Conservation (phyloP, 2,888 invertebrate genomes). For the Tuberolachnus salignus region DNA sequence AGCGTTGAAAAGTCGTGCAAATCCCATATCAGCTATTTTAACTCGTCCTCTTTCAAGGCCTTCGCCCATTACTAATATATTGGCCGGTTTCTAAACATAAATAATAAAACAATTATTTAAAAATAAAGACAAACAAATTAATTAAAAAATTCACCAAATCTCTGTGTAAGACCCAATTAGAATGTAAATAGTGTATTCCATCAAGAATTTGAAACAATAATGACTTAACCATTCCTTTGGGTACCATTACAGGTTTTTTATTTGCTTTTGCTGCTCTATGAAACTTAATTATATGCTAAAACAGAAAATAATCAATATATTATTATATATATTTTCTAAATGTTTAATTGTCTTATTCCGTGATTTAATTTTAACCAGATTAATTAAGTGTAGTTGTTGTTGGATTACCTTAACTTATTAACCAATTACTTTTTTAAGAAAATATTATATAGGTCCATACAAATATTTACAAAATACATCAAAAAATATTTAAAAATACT, state of each 20-base stretch:
- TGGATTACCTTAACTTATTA: too few species aligned
- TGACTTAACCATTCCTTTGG: constrained; percentile 97
- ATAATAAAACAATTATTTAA: constrained; percentile 30
- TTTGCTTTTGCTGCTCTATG: constrained; percentile 97
- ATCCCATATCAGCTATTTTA: constrained; percentile 99
- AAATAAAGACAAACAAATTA: not conserved
- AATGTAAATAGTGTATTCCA: constrained; percentile 98
- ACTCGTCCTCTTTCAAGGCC: constrained; percentile 94
- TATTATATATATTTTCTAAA: constrained; percentile 24
- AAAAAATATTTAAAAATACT: too few species aligned
- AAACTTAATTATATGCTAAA: constrained; percentile 94
- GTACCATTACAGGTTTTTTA: constrained; percentile 95
- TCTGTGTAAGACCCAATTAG: constrained; percentile 98
- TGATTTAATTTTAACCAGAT: constrained; percentile 16
- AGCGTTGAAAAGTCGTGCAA: constrained; percentile 95
- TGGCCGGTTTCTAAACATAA: constrained; percentile 85
- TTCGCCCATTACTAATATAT: constrained; percentile 99
- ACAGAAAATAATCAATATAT: constrained; percentile 30
- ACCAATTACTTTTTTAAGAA: too few species aligned
- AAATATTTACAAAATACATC: too few species aligned
- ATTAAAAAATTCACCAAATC: constrained; percentile 74
- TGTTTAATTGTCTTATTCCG: too few species aligned
- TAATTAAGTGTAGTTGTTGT: constrained; percentile 21
- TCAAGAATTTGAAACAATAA: constrained; percentile 96
- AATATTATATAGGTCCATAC: too few species aligned